phyloP scores from a whole-genome alignment of 2,113 vertebrate species.

The Pseudonaja textilis region DNA sequence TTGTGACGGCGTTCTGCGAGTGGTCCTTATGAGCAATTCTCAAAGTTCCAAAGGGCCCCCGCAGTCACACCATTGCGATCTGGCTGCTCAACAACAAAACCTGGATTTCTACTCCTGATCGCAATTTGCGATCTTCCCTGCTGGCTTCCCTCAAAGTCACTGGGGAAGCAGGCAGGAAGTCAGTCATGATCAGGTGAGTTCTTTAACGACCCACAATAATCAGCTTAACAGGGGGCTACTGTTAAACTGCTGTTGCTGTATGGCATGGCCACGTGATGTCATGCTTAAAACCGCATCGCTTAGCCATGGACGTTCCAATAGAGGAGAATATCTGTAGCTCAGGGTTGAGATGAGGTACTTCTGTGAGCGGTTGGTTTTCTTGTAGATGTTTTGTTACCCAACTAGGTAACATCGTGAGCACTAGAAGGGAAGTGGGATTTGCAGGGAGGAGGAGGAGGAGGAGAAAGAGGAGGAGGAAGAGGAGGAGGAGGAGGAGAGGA shows the following conservation, averaged over 20 bases:
- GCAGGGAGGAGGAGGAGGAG: too few relatives aligned
- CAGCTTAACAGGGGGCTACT: not conserved
- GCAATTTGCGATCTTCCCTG: not conserved
- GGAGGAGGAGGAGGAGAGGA: too few relatives aligned
- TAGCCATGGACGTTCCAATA: not conserved
- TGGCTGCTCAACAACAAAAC: not conserved
- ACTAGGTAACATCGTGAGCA: too few relatives aligned
- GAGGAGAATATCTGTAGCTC: too few relatives aligned
- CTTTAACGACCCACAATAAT: not conserved
- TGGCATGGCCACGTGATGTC: not conserved
- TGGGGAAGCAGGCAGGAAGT: not conserved
- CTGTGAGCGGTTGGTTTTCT: not conserved
- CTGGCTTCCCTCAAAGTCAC: not conserved
- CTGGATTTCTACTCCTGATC: not conserved
- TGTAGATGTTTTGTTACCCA: too few relatives aligned
- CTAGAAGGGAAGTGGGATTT: too few relatives aligned
- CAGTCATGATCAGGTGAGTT: not conserved
- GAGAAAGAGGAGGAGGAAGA: too few relatives aligned
- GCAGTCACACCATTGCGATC: not conserved
- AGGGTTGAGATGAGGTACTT: too few relatives aligned
- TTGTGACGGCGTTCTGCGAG: not conserved
- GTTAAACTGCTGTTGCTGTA: not conserved
- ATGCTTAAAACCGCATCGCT: not conserved
- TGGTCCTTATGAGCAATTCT: not conserved
- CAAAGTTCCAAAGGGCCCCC: not conserved